Evolutionary conservation across 1,140 invertebrate species (phyloP), one percentile per base, ranked within the genome.

Genomic region (Drosophila asahinai): DNA sequence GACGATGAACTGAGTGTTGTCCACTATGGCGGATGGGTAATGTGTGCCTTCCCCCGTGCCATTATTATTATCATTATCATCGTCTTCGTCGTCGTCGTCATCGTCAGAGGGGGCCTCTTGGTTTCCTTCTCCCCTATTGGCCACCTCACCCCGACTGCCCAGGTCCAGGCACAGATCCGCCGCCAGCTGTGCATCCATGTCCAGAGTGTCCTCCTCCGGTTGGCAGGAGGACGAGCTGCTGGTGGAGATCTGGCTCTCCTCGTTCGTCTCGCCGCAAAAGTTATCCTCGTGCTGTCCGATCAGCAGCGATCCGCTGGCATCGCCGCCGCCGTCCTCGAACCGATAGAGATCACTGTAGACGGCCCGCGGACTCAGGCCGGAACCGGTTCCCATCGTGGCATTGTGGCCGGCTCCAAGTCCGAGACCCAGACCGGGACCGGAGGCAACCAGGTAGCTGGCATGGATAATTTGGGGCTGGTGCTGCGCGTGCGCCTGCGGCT

Each of bases 321-420:
- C 84, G 15, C 86, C 84, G 14, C 84, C 61, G 0, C 84, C 84
- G 6, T 90, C 48, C 42, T 89, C 84, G n/a, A 71, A 67, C 12
- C 84, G 74, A 38, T 51, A 81, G 30, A 83, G 25, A 48, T 80
- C 81, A 3, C 40, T 55, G 30, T 59, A 72, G 5, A 12, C 17
- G n/a, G 55, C 1, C 2, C 64, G 33, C 1, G 67, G 67, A 45
- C 63, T 51, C 8, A 36, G 12, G 6, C 48, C 66, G 5, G 47
- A n/a, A 9, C 33, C 43, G 1, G 22, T n/a, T 17, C 15, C 45
- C 27, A 30, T 9, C 8, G 42, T 5, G 1, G 27, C n/a, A 38
- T 38, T 55, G 33, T 22, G 22, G 0, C n/a, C 38, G 19, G 38
- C 2, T 2, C 30, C 33, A 2, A 22, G 14, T 7, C 25, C 63